Evolutionary conservation across 2,113 vertebrate genomes (phyloP).

Genomic region (Psittacula cyanocephala): DNA sequence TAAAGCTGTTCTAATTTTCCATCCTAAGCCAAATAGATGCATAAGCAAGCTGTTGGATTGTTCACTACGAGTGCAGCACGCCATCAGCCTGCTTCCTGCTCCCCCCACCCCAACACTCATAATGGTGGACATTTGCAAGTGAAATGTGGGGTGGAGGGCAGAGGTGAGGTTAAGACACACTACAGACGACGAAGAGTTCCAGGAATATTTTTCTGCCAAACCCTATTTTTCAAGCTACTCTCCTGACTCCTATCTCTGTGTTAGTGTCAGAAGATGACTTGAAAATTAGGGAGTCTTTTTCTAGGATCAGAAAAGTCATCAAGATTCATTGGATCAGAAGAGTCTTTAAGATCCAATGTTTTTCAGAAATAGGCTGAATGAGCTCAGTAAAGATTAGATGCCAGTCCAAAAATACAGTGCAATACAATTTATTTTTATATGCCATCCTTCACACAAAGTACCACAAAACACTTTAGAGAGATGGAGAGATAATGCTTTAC

Average conservation of each 20-base stretch:
- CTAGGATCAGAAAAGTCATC: conserved; percentile 63
- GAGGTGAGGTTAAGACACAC: conserved; percentile 26
- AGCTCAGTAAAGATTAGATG: conserved; percentile 66
- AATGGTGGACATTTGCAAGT: conserved; percentile 65
- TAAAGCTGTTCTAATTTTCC: conserved; percentile 80
- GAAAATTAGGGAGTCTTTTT: conserved; percentile 68
- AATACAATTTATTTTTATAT: conserved; percentile 74
- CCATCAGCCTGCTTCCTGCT: neutral
- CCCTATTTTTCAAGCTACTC: conserved; percentile 45
- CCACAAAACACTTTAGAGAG: conserved; percentile 73
- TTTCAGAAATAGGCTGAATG: conserved; percentile 69
- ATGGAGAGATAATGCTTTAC: conserved; percentile 72
- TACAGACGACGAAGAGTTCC: neutral
- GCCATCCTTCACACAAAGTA: conserved; percentile 71
- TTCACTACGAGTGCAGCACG: neutral
- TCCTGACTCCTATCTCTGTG: conserved; percentile 39
- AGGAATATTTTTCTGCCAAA: conserved; percentile 27
- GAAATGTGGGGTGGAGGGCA: conserved; percentile 33
- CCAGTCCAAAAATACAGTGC: conserved; percentile 72
- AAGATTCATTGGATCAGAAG: conserved; percentile 71
- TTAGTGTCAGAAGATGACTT: conserved; percentile 64
- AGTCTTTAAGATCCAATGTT: conserved; percentile 67
- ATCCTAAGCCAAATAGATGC: conserved; percentile 78
- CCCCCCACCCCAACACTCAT: conserved; percentile 12
- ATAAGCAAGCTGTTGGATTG: conserved; percentile 80